A percentile compares a stretch with the other conserved stretches of the same genome.
Evolutionary conservation across 2,888 invertebrate genomes (phyloP).

Genomic region (Tuberolachnus salignus): DNA sequence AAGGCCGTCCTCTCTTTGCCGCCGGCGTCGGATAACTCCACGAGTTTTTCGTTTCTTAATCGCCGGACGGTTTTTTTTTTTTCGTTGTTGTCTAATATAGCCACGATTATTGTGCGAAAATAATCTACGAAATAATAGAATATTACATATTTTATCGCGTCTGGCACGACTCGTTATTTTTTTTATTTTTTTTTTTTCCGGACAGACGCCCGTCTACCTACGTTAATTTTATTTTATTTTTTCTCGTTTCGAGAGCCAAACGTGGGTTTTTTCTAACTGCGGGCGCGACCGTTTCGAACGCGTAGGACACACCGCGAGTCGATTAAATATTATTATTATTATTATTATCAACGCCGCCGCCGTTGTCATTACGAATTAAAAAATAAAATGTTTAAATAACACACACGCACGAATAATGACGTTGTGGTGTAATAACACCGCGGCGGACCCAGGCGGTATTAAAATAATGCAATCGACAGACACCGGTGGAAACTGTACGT

Average conservation of each 20-base stretch:
- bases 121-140: neutral
- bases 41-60: conserved; percentile 9
- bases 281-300: neutral
- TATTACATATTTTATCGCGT: neutral
- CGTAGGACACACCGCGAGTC: neutral
- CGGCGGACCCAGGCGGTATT: neutral
- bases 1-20: too few relatives aligned
- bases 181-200: too few relatives aligned
- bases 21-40: too few relatives aligned
- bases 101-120: too few relatives aligned
- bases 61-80: neutral
- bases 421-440: neutral
- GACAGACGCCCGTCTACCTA: conserved; percentile 11
- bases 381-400: neutral
- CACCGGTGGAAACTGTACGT: neutral
- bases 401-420: neutral
- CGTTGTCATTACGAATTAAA: neutral
- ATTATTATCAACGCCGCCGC: too few relatives aligned
- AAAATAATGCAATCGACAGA: too few relatives aligned
- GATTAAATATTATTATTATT: neutral
- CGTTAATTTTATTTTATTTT: conserved; percentile 1
- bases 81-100: neutral
- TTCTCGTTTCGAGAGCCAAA: neutral
- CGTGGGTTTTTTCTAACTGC: conserved; percentile 29
- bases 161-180: neutral